These are phyloP conservation scores for Temnothorax longispinosus DNA, from an alignment of 1,140 invertebrate genomes.

Conservation along the genomic window DNA sequence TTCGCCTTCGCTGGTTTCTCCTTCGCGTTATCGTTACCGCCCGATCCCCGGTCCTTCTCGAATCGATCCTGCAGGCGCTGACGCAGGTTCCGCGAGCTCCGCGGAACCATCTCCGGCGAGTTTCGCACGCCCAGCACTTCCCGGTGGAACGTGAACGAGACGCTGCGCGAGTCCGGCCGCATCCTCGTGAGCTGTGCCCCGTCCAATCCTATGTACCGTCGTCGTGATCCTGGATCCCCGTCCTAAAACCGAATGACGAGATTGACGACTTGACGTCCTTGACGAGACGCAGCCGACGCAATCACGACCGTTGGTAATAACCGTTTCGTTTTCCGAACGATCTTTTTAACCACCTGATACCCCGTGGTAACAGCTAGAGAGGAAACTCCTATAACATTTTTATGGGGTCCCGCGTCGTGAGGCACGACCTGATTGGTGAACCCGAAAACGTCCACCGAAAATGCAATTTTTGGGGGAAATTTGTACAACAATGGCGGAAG, in stretches of 20 bases:
- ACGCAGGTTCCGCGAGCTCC: constrained; percentile 76
- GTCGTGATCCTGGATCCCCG: not conserved
- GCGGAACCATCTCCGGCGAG: constrained; percentile 64
- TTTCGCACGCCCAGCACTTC: constrained; percentile 75
- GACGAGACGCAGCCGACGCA: too few species aligned
- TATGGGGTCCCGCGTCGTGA: not conserved
- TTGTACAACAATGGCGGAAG: too few species aligned
- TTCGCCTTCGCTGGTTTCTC: constrained; percentile 69
- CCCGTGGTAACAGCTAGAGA: not conserved
- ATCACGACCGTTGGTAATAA: constrained; percentile 35
- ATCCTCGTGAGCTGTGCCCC: constrained; percentile 66
- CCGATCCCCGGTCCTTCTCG: constrained; percentile 78
- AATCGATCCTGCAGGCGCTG: constrained; percentile 84
- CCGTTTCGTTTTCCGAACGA: not conserved
- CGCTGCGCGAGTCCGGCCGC: constrained; percentile 84
- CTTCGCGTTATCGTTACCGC: constrained; percentile 50
- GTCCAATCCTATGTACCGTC: not conserved
- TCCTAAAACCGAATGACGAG: not conserved
- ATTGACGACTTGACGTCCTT: too few species aligned
- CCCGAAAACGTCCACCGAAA: not conserved
- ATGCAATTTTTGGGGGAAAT: too few species aligned
- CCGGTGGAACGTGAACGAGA: constrained; percentile 84
- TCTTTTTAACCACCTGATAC: not conserved
- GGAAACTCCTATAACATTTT: constrained; percentile 40
- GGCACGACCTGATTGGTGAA: not conserved